Base-by-base conservation (phyloP, 1,140 invertebrate species). In the Drosophila gunungcola region DNA sequence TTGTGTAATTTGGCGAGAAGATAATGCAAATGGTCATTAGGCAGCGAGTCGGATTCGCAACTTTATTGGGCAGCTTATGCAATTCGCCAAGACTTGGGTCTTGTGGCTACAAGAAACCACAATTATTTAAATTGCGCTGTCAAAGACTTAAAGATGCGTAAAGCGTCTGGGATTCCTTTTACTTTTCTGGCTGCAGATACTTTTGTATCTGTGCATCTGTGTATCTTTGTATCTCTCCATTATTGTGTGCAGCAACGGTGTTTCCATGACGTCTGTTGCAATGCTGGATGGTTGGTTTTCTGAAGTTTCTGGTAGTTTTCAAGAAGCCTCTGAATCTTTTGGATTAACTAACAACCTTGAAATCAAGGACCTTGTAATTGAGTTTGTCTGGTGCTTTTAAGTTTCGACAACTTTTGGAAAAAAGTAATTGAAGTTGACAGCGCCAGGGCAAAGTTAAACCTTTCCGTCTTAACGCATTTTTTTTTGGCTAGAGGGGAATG, bases 21-120 rank as follows among this genome's bases (percentile, higher is more conserved):
- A 77, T 89, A 88, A 89, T 89, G 84, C 77, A 84, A 84, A 88
- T 90, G 80, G 84, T 89, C 84, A 88, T 89, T 84, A 88, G 60
- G 81, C 75, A 70, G 69, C 64, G 51, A 74, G 62, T 52, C 38
- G 55, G 45, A 51, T 36, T 61, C 51, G 69, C 60, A 48, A 13
- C 38, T 62, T 56, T 53, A 73, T 65, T 73, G 70, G 53, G 72
- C 61, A 38, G 32, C 68, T 89, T 88, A 72, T 83, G 83, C 56
- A 88, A 88, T 63, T 62, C 10, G 39, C 27, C 60, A 60, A 63
- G 60, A 5, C 34, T 58, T 12, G 16, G 6, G 42, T 57, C 52
- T 63, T 64, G 65, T 46, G 55, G 78, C 78, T 74, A 85, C 72
- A 88, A 81, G 81, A 78, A 78, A 85, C 84, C 85, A 85, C 81